These are phyloP conservation scores for Chrysolina haemoptera DNA, from an alignment of 2,888 invertebrate species.

Conservation along the genomic window DNA sequence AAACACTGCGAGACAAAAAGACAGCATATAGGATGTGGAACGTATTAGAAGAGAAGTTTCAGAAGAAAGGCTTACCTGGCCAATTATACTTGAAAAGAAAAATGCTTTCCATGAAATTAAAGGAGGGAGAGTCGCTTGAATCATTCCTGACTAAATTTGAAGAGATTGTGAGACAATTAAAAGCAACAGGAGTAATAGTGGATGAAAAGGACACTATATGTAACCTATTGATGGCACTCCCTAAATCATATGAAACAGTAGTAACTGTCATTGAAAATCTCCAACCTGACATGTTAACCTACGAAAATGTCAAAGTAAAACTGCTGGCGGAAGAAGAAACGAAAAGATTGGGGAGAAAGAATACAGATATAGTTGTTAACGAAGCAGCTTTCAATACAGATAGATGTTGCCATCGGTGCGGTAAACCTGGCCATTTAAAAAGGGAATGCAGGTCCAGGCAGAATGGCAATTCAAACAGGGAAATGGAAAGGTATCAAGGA, in stretches of 20 bases:
- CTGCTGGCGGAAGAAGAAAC: conserved; percentile 35
- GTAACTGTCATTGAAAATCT: conserved; percentile 48
- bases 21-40: conserved; percentile 45
- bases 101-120: conserved; percentile 22
- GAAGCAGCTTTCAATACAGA: neutral
- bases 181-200: neutral
- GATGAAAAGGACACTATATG: too few relatives aligned
- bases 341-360: conserved; percentile 21
- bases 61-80: conserved; percentile 3
- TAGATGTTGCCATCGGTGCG: neutral
- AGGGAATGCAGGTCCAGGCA: too few relatives aligned
- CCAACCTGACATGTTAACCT: conserved; percentile 9
- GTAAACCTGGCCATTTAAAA: neutral
- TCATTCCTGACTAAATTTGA: neutral
- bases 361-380: conserved; percentile 1
- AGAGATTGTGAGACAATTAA: conserved; percentile 6
- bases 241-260: conserved; percentile 48
- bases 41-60: conserved; percentile 27
- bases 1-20: conserved; percentile 15
- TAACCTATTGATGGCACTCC: too few relatives aligned
- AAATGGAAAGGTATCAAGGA: conserved; percentile 1
- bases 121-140: neutral
- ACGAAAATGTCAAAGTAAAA: conserved; percentile 28
- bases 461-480: too few relatives aligned
- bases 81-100: conserved; percentile 10